Conservation (phyloP, 2,113 vertebrate species). For the Aldabrachelys gigantea region DNA sequence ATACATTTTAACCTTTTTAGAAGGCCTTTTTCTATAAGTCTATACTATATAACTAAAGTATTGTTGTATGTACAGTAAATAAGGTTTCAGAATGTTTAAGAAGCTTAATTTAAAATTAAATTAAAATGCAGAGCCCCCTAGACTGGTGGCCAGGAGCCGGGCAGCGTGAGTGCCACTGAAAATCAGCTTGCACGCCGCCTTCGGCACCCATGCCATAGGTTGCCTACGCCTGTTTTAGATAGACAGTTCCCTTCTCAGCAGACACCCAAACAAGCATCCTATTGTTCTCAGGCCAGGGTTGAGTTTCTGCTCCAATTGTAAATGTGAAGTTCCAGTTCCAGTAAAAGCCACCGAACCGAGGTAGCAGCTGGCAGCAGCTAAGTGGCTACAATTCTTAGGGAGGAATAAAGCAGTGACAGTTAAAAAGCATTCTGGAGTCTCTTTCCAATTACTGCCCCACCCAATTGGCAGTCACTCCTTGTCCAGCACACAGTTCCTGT, state of each 20-base stretch:
- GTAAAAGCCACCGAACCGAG: not conserved
- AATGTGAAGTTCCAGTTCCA: not conserved
- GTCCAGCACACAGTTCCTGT: not conserved
- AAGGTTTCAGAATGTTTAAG: too few species aligned
- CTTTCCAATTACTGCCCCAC: not conserved
- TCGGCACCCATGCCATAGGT: too few species aligned
- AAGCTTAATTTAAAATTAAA: too few species aligned
- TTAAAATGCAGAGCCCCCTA: too few species aligned
- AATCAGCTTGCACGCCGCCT: too few species aligned
- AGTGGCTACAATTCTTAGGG: slow-evolving; percentile 40
- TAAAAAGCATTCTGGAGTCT: slow-evolving; percentile 56
- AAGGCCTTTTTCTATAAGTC: too few species aligned
- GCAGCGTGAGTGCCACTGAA: too few species aligned
- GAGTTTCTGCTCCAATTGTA: slow-evolving; percentile 37
- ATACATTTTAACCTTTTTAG: too few species aligned
- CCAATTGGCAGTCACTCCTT: not conserved
- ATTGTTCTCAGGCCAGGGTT: slow-evolving; percentile 37
- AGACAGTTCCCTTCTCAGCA: slow-evolving; percentile 28
- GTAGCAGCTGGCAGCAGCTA: slow-evolving; percentile 57
- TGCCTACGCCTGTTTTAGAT: not conserved
- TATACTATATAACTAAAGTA: too few species aligned
- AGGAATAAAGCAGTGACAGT: not conserved
- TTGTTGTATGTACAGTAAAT: too few species aligned
- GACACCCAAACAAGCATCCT: slow-evolving; percentile 11
- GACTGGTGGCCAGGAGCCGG: too few species aligned